Conservation (phyloP, 2,113 vertebrate species). For the Alethe castanea region DNA sequence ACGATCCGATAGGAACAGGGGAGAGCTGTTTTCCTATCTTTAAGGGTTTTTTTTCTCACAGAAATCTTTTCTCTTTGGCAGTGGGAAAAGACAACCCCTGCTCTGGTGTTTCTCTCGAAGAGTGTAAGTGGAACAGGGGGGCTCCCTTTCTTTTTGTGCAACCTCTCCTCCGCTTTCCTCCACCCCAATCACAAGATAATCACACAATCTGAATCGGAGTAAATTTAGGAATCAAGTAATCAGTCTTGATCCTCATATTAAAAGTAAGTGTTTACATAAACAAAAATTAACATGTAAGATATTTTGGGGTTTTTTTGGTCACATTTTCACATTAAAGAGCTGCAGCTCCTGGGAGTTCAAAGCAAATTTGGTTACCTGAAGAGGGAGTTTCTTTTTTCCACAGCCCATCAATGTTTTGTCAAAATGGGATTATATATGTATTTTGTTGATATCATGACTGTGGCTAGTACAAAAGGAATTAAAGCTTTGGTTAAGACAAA, state of each 20-base stretch:
- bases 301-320: neutral
- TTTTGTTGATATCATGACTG: neutral
- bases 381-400: neutral
- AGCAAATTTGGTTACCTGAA: neutral
- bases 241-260: neutral
- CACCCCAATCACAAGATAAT: neutral
- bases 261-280: neutral
- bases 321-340: neutral
- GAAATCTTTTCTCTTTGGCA: neutral
- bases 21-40: neutral
- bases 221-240: neutral
- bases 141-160: neutral
- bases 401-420: neutral
- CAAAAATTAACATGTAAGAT: neutral
- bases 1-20: neutral
- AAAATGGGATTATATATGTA: neutral
- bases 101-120: neutral
- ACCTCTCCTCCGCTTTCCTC: neutral
- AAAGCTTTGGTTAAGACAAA: neutral
- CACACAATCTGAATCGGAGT: neutral
- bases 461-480: neutral
- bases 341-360: neutral
- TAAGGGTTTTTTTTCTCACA: neutral
- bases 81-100: neutral
- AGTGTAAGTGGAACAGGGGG: accelerated